Evolutionary conservation across 2,888 invertebrate species (phyloP).

Genomic region (Protophormia terraenovae): DNA sequence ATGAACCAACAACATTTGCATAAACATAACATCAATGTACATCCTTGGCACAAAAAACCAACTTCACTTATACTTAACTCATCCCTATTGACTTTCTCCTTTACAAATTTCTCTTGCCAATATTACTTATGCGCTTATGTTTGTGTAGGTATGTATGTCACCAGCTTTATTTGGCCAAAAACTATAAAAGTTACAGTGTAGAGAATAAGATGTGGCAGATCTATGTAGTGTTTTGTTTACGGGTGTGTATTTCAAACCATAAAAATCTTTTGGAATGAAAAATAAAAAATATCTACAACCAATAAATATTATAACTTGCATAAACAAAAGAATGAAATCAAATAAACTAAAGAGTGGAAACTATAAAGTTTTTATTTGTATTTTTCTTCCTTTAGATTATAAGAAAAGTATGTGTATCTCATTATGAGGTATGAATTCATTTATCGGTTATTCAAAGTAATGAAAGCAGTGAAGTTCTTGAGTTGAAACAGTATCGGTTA

Average conservation of each 20-base stretch:
- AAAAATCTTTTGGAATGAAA: background rate
- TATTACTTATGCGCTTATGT: background rate
- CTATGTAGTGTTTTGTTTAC: background rate
- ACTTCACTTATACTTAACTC: background rate
- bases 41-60: background rate
- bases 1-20: no score
- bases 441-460: no score
- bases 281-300: background rate
- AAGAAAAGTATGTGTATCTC: background rate
- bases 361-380: background rate
- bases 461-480: no score
- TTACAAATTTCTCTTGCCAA: background rate
- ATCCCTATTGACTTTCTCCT: background rate
- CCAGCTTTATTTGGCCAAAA: background rate
- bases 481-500: no score
- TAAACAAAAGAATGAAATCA: background rate
- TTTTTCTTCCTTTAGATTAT: background rate
- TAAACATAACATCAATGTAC: background rate
- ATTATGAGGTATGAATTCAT: background rate
- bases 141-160: background rate
- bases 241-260: background rate
- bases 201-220: background rate
- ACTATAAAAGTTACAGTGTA: background rate
- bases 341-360: background rate
- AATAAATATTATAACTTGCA: slow-evolving; percentile 15